These are phyloP conservation scores for Perodicticus potto DNA, from an alignment of 2,797 vertebrate genomes.

Conservation along the genomic window DNA sequence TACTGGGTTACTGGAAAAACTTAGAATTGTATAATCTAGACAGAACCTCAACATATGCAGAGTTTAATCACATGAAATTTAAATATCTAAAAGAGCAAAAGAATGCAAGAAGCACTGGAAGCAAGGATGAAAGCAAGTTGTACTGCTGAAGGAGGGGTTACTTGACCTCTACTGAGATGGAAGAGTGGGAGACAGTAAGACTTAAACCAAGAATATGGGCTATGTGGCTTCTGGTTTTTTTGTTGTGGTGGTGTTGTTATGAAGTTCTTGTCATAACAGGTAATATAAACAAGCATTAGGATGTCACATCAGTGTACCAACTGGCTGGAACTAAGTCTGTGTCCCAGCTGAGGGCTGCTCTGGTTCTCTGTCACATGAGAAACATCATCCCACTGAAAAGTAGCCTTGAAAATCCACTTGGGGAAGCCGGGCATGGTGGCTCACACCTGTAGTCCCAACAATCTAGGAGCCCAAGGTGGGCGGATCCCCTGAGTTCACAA, in stretches of 20 bases:
- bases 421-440: too few relatives aligned
- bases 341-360: background rate
- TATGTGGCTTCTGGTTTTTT: too few relatives aligned
- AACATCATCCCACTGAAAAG: background rate
- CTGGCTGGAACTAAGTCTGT: background rate
- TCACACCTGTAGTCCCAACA: too few relatives aligned
- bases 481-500: too few relatives aligned
- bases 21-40: background rate
- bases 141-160: background rate
- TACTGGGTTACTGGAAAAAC: background rate
- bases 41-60: background rate
- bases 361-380: background rate
- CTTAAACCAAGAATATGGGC: background rate
- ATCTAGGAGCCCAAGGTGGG: too few relatives aligned
- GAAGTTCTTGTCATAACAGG: background rate
- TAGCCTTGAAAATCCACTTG: background rate
- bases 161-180: background rate
- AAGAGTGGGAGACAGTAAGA: accelerated
- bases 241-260: background rate
- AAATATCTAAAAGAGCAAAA: background rate
- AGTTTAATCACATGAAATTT: background rate
- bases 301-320: background rate
- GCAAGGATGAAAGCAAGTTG: too few relatives aligned
- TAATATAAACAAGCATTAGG: background rate
- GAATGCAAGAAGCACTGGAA: background rate